Conservation (phyloP, 2,113 vertebrate genomes). For the Ploceus nigricollis region DNA sequence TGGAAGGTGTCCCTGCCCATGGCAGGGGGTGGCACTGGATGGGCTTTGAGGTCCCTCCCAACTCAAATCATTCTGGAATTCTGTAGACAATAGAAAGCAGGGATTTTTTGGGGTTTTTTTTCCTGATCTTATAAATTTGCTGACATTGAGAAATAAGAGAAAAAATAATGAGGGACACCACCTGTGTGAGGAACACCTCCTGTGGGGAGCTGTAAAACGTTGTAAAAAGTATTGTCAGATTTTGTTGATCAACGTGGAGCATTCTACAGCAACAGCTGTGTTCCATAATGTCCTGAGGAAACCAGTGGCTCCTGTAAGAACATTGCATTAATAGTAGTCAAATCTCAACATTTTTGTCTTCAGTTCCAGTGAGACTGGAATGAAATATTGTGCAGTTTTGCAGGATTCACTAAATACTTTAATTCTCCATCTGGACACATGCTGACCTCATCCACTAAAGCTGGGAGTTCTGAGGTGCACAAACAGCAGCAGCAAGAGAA, state of each 20-base stretch:
- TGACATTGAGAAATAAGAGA: background rate
- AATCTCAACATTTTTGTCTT: background rate
- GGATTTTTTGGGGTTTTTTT: background rate
- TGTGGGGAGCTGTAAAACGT: background rate
- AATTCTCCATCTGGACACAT: background rate
- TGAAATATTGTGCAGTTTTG: background rate
- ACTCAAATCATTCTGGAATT: background rate
- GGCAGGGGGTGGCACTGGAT: background rate
- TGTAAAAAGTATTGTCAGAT: background rate
- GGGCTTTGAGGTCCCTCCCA: fast-evolving
- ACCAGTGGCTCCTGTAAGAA: background rate
- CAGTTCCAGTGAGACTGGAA: background rate
- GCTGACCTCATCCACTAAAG: background rate
- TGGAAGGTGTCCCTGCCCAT: background rate
- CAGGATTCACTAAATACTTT: background rate
- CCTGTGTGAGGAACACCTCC: background rate
- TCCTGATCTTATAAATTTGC: background rate
- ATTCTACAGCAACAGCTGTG: background rate
- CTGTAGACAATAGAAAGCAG: background rate
- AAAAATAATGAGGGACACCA: background rate
- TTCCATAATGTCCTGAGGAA: background rate
- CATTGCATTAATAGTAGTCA: background rate
- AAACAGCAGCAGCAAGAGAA: background rate
- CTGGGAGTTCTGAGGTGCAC: background rate
- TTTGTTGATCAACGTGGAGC: no score